Conservation (phyloP, 2,888 invertebrate genomes). For the Lasioglossum lativentre region DNA sequence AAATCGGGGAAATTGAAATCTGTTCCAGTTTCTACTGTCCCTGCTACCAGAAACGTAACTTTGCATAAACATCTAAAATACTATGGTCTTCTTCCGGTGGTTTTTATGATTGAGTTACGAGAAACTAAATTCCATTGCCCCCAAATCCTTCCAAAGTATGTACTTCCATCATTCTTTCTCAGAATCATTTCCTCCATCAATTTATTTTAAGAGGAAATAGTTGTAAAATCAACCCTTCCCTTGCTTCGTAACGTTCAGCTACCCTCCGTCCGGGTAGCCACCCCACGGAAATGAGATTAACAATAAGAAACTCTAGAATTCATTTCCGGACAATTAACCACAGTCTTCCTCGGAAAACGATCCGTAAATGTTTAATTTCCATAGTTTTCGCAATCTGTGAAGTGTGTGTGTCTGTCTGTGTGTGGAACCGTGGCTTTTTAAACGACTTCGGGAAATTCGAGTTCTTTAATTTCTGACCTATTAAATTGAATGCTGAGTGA, state of each 20-base stretch:
- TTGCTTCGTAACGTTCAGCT: background rate
- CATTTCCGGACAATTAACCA: background rate
- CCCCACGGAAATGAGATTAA: slow-evolving; percentile 1
- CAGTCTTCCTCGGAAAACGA: background rate
- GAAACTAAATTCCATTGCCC: background rate
- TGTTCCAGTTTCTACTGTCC: background rate
- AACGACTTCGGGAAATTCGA: slow-evolving; percentile 1
- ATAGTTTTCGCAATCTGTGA: background rate
- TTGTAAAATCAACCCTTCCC: slow-evolving; percentile 1
- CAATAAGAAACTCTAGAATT: slow-evolving; percentile 17
- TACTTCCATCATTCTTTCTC: background rate
- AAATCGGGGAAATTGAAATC: background rate
- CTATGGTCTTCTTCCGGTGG: background rate
- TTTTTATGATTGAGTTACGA: background rate
- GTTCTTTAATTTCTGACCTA: background rate
- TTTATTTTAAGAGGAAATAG: slow-evolving; percentile 8
- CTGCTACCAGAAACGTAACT: background rate
- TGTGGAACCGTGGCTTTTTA: background rate
- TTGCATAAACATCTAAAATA: background rate
- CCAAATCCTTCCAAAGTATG: background rate
- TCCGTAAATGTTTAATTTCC: slow-evolving; percentile 8
- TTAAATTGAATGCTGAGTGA: background rate
- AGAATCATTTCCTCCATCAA: background rate
- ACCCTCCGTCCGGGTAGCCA: background rate
- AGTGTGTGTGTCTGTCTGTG: background rate